Conservation (phyloP, 2,888 invertebrate species). For the Malacosoma neustria region DNA sequence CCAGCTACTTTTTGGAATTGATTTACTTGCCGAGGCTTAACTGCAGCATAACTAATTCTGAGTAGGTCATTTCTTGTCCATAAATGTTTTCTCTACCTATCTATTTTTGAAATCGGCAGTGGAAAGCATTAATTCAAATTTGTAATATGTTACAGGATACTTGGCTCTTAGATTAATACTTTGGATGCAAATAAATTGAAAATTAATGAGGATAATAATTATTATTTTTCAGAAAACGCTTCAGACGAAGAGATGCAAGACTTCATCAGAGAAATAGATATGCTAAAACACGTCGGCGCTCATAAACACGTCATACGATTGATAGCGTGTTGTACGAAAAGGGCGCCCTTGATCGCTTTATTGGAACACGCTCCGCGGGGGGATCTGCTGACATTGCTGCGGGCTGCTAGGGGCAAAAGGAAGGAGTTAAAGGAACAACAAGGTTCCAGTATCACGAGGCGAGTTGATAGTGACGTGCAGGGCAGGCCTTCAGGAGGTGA, state of each 20-base stretch:
- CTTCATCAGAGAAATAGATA: slow-evolving; percentile 84
- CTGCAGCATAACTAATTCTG: too few species aligned
- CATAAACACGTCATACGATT: slow-evolving; percentile 85
- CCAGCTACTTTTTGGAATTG: too few species aligned
- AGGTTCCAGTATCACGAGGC: slow-evolving; percentile 61
- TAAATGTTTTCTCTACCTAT: too few species aligned
- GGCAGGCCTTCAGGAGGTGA: slow-evolving; percentile 72
- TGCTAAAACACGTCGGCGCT: slow-evolving; percentile 83
- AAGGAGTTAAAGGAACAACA: slow-evolving; percentile 29
- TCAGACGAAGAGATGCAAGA: slow-evolving; percentile 78
- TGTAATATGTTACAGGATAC: too few species aligned
- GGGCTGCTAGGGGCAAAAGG: slow-evolving; percentile 58
- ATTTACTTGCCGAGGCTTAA: too few species aligned
- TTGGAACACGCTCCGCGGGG: slow-evolving; percentile 88
- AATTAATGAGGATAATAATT: too few species aligned
- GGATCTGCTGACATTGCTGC: slow-evolving; percentile 79
- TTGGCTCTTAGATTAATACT: too few species aligned
- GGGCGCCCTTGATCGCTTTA: slow-evolving; percentile 81
- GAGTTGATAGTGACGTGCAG: slow-evolving; percentile 34
- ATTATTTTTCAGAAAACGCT: slow-evolving; percentile 63
- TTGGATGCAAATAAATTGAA: too few species aligned
- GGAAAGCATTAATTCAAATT: too few species aligned
- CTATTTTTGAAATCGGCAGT: too few species aligned
- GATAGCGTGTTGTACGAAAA: slow-evolving; percentile 82
- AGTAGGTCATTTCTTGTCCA: too few species aligned